Percentiles rank a stretch among this genome's conserved stretches.
These are phyloP conservation scores for Vultur gryphus DNA, from an alignment of 2,797 vertebrate genomes.

Conservation along the genomic window DNA sequence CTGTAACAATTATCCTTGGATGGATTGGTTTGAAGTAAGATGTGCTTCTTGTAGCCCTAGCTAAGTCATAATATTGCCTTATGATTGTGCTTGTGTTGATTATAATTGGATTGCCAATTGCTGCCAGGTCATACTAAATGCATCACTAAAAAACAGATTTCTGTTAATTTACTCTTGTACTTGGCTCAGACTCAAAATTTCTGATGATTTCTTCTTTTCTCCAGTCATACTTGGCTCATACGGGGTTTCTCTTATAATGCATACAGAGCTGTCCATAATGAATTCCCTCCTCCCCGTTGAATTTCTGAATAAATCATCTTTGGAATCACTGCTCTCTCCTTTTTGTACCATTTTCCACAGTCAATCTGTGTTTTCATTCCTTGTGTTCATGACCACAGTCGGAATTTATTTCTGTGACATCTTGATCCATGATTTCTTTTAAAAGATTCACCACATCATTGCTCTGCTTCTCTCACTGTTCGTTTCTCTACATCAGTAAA, in stretches of 20 bases:
- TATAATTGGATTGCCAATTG: not conserved
- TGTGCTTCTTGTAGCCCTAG: not conserved
- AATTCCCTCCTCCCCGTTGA: not conserved
- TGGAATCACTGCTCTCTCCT: not conserved
- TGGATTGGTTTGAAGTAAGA: not conserved
- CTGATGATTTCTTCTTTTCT: not conserved
- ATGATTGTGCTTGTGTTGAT: not conserved
- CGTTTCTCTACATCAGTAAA: not conserved
- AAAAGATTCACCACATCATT: not conserved
- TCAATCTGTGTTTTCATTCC: not conserved
- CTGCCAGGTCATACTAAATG: not conserved
- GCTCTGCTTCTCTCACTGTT: not conserved
- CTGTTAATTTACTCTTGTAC: not conserved
- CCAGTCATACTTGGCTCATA: not conserved
- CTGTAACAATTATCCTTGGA: not conserved
- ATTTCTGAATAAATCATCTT: not conserved
- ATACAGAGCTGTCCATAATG: rapidly evolving
- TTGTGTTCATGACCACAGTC: not conserved
- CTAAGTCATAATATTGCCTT: not conserved
- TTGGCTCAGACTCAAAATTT: not conserved
- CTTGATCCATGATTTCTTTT: not conserved
- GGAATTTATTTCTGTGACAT: not conserved
- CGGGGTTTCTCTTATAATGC: not conserved
- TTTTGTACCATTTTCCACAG: not conserved
- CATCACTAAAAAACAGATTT: not conserved